Percentiles rank a stretch among this genome's conserved stretches.
phyloP scores from a whole-genome alignment of 2,888 invertebrate species.

The Hypsopygia costalis region DNA sequence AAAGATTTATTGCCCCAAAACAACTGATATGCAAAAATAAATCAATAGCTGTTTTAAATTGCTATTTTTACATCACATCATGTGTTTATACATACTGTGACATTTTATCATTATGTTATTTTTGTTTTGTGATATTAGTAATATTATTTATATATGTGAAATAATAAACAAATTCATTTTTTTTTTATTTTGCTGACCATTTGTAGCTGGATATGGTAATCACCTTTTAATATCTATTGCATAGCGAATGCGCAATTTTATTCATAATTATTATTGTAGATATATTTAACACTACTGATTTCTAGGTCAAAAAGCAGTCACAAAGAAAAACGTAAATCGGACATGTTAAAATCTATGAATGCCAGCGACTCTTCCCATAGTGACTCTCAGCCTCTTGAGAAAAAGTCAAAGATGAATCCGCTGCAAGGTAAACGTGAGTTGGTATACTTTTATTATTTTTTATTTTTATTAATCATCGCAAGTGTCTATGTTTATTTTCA shows the following conservation, averaged over 20 bases:
- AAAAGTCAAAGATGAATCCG: constrained; percentile 68
- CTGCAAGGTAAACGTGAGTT: constrained; percentile 55
- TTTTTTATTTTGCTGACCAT: constrained; percentile 10
- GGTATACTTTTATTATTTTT: constrained; percentile 8
- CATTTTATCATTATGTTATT: too few relatives aligned
- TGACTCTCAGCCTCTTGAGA: constrained; percentile 65
- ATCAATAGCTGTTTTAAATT: too few relatives aligned
- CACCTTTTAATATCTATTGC: constrained; percentile 3
- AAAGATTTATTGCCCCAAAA: neutral
- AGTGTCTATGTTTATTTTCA: too few relatives aligned
- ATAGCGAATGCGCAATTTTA: constrained; percentile 5
- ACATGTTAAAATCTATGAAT: constrained; percentile 70
- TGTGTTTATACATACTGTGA: too few relatives aligned
- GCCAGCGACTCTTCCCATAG: constrained; percentile 51
- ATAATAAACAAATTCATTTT: constrained; percentile 8
- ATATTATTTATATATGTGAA: neutral
- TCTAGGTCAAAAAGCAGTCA: constrained; percentile 84
- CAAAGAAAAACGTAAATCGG: constrained; percentile 75
- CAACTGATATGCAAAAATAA: too few relatives aligned
- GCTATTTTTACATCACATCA: too few relatives aligned
- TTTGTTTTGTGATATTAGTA: neutral
- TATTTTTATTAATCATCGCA: constrained; percentile 15
- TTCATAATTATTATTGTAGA: neutral
- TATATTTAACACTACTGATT: constrained; percentile 12
- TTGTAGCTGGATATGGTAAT: constrained; percentile 9